phyloP scores from a whole-genome alignment of 2,888 invertebrate genomes.

The Vesta saturnalis region DNA sequence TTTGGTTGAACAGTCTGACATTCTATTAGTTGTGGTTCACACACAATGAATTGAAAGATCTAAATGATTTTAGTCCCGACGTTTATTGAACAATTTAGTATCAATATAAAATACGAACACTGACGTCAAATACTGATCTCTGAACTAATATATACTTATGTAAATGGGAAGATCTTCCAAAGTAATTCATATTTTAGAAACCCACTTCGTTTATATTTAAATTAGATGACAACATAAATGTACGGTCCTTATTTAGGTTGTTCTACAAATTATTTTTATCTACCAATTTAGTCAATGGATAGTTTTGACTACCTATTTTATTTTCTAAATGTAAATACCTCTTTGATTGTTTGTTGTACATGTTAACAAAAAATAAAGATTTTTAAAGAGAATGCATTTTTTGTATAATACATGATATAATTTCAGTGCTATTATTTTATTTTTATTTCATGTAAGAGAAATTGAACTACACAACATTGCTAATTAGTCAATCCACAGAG shows the following conservation, averaged over 20 bases:
- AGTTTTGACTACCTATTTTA: too few species aligned
- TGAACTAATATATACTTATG: conserved; percentile 34
- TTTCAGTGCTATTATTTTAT: too few species aligned
- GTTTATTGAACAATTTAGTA: conserved; percentile 41
- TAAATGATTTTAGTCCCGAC: conserved; percentile 38
- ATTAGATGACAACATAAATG: neutral
- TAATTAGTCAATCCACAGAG: too few species aligned
- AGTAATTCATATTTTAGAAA: neutral
- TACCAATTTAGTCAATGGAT: too few species aligned
- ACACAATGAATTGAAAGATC: conserved; percentile 35
- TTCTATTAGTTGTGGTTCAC: conserved; percentile 31
- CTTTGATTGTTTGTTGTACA: too few species aligned
- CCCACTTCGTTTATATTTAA: neutral
- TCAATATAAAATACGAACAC: conserved; percentile 41
- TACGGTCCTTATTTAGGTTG: neutral
- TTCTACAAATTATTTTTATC: neutral
- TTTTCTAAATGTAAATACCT: too few species aligned
- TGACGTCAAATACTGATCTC: conserved; percentile 43
- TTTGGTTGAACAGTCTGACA: conserved; percentile 32
- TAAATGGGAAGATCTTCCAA: neutral
- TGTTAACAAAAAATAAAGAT: too few species aligned
- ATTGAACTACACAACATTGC: too few species aligned
- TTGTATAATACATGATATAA: too few species aligned
- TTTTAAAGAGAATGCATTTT: too few species aligned
- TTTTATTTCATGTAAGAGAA: too few species aligned